phyloP scores from a whole-genome alignment of 2,113 vertebrate species.

The Salminus brasiliensis region DNA sequence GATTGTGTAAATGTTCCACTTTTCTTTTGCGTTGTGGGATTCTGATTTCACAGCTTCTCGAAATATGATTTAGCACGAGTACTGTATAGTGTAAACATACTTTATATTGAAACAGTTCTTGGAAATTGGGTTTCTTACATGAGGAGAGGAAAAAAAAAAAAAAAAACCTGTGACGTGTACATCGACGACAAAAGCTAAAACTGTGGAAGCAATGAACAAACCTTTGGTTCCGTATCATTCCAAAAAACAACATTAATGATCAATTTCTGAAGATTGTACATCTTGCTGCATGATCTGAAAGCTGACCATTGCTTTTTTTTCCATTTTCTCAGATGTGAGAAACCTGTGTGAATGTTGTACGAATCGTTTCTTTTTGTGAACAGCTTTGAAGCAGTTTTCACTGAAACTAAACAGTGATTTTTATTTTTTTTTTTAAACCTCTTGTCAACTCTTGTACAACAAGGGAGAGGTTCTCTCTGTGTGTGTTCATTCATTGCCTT shows the following conservation, averaged over 20 bases:
- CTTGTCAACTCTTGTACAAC: background rate
- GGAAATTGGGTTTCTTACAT: too few relatives aligned
- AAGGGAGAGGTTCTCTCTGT: background rate
- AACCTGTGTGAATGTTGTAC: conserved; percentile 15
- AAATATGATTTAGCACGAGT: conserved; percentile 53
- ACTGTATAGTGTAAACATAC: conserved; percentile 53
- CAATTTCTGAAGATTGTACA: background rate
- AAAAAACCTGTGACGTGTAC: background rate
- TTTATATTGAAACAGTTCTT: conserved; percentile 38
- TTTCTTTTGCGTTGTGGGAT: conserved; percentile 47
- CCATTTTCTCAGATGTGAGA: conserved; percentile 14
- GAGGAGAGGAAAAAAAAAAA: background rate
- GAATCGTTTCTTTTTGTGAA: background rate
- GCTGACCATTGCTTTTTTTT: conserved; percentile 19
- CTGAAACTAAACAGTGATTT: background rate
- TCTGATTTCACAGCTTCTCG: conserved; percentile 39
- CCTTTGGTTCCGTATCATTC: conserved; percentile 9
- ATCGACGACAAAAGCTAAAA: background rate
- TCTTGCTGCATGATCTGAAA: conserved; percentile 21
- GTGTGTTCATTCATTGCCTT: background rate
- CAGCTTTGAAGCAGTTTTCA: background rate
- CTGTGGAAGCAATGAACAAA: background rate
- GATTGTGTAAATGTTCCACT: conserved; percentile 65
- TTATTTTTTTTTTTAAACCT: background rate
- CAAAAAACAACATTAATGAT: background rate